Base-by-base conservation (phyloP, 1,140 invertebrate genomes). In the Pemphigus obesinymphae region DNA sequence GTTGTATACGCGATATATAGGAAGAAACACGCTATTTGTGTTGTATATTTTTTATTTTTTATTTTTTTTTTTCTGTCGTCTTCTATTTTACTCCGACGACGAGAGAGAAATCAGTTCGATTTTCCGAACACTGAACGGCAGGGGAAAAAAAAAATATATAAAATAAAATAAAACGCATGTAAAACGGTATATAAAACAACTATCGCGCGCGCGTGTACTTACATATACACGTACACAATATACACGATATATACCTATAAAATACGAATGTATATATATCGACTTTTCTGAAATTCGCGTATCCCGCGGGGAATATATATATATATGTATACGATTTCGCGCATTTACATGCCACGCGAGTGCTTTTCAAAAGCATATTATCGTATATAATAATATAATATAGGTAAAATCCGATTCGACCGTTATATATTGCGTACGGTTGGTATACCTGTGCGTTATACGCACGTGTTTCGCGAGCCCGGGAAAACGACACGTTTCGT, bases 31-130 rank as follows among this genome's bases (percentile, higher is more conserved):
- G n/a, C 48, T 58, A 40, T 78, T 78, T 37, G 23, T 37, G 34
- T 78, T n/a, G 34, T 37, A 7, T 40, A 4, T 75, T n/a, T 11
- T 20, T 50, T 50, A n/a, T 17, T 26, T 50, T 31, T 45, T 72
- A 37, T n/a, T 37, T 29, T 48, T 45, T 70, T 23, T 4, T 5
- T 45, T 45, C 7, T 58, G 15, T 26, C 17, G 26, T 5, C 43
- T 26, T 11, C 2, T 37, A 37, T n/a, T 3, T 7, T n/a, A n/a
- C 15, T 11, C 53, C 23, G 23, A 26, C 53, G 53, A 20, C 45
- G 7, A 8, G 63, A 40, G 26, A 78, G 37, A 78, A 78, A 55
- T 78, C 75, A 58, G 50, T 55, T 78, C 75, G 48, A 78, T 78
- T 58, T 58, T 37, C 50, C 34, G n/a, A 26, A 53, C 72, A 53